A percentile compares a stretch with the other conserved stretches of the same genome.
These are phyloP conservation scores for Nerophis lumbriciformis DNA, from an alignment of 2,113 vertebrate species.

Conservation along the genomic window DNA sequence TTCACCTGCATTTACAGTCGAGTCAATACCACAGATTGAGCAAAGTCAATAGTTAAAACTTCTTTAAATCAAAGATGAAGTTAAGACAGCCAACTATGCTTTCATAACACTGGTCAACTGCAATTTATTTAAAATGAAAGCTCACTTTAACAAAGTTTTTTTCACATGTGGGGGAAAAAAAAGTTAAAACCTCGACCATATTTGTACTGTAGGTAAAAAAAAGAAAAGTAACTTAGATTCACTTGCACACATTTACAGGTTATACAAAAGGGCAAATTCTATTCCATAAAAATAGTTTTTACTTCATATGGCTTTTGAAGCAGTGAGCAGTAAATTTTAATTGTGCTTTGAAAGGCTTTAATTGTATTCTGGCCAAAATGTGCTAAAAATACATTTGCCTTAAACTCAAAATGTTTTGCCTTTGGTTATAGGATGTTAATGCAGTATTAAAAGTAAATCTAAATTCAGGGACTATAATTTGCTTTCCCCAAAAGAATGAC, in stretches of 20 bases:
- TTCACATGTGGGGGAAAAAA: slow-evolving; percentile 32
- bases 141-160: slow-evolving; percentile 37
- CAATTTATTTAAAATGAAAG: slow-evolving; percentile 16
- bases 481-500: slow-evolving; percentile 39
- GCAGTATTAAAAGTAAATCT: slow-evolving; percentile 46
- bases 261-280: slow-evolving; percentile 50
- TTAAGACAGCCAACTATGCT: slow-evolving; percentile 12
- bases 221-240: slow-evolving; percentile 23
- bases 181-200: slow-evolving; percentile 30
- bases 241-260: slow-evolving; percentile 51
- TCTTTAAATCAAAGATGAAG: slow-evolving; percentile 4
- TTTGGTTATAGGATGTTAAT: slow-evolving; percentile 55
- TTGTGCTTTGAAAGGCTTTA: slow-evolving; percentile 56
- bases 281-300: slow-evolving; percentile 54
- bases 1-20: slow-evolving; percentile 43
- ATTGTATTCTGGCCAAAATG: slow-evolving; percentile 33
- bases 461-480: slow-evolving; percentile 30
- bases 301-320: slow-evolving; percentile 69
- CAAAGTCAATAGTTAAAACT: slow-evolving; percentile 22
- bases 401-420: slow-evolving; percentile 26
- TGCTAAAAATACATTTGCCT: slow-evolving; percentile 57
- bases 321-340: slow-evolving; percentile 42
- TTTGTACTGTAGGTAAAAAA: slow-evolving; percentile 5
- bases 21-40: slow-evolving; percentile 30
- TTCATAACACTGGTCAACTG: slow-evolving; percentile 42